phyloP scores from a whole-genome alignment of 1,140 invertebrate genomes.

The Mizuhopecten yessoensis region DNA sequence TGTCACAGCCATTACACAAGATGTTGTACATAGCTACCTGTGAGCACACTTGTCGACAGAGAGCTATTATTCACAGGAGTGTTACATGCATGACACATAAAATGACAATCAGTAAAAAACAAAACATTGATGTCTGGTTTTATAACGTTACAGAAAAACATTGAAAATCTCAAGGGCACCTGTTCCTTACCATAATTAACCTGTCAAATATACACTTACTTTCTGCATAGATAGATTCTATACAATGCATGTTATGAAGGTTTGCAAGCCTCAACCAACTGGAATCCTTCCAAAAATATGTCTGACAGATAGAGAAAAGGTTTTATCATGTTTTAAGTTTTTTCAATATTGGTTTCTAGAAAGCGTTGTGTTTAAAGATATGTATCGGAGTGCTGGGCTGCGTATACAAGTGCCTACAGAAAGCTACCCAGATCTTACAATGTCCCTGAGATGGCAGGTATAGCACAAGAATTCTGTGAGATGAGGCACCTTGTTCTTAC shows the following conservation, averaged over 20 bases:
- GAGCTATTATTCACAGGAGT: too few relatives aligned
- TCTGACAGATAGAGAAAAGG: not conserved
- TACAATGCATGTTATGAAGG: not conserved
- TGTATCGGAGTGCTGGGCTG: not conserved
- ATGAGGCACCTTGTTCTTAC: not conserved
- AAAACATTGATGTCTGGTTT: too few relatives aligned
- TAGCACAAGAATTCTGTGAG: not conserved
- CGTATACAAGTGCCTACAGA: not conserved
- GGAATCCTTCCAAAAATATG: conserved; percentile 31
- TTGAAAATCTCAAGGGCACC: too few relatives aligned
- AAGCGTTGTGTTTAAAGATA: not conserved
- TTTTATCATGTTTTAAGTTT: not conserved
- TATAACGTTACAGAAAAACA: too few relatives aligned
- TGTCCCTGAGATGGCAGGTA: not conserved
- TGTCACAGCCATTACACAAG: too few relatives aligned
- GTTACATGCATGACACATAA: too few relatives aligned
- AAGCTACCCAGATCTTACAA: not conserved
- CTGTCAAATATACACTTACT: not conserved
- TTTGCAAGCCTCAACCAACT: not conserved
- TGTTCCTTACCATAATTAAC: not conserved
- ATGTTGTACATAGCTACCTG: too few relatives aligned
- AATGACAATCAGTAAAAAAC: too few relatives aligned
- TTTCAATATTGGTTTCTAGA: not conserved
- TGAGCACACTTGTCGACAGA: too few relatives aligned
- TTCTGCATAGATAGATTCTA: not conserved